Percentiles rank a stretch among this genome's conserved stretches.
Conservation (phyloP, 2,888 invertebrate species). For the Meganola albula region DNA sequence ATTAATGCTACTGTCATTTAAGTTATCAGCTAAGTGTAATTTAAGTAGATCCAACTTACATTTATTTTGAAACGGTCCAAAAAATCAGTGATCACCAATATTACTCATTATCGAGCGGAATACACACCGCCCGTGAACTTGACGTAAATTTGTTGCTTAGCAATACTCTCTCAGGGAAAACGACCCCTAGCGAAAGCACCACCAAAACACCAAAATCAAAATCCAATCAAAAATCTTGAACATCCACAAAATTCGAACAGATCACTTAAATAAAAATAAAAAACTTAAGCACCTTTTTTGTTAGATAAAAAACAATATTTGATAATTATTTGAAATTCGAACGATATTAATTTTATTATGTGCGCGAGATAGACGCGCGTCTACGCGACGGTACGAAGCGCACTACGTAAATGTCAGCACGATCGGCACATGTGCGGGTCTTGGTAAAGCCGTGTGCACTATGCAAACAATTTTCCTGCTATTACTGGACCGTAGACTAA, state of each 20-base stretch:
- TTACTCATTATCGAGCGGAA: conserved; percentile 67
- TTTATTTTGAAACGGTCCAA: conserved; percentile 17
- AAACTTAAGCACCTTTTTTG: conserved; percentile 40
- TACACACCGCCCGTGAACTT: conserved; percentile 75
- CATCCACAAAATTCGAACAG: conserved; percentile 17
- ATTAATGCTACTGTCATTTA: too few relatives aligned
- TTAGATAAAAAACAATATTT: conserved; percentile 33
- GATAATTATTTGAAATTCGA: conserved; percentile 36
- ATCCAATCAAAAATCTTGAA: conserved; percentile 24
- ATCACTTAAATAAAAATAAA: conserved; percentile 19
- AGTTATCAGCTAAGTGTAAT: too few relatives aligned
- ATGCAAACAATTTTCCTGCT: conserved; percentile 38
- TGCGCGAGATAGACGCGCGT: conserved; percentile 49
- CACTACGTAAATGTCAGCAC: conserved; percentile 75
- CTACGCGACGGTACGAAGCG: conserved; percentile 62
- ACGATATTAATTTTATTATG: conserved; percentile 34
- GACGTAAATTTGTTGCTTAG: conserved; percentile 62
- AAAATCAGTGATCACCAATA: conserved; percentile 36
- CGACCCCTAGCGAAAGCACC: conserved; percentile 43
- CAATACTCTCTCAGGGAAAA: conserved; percentile 59
- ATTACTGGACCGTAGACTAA: too few relatives aligned
- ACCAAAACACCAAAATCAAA: conserved; percentile 34
- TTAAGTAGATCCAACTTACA: too few relatives aligned
- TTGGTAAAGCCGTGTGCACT: conserved; percentile 45
- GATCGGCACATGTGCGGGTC: conserved; percentile 72